Base-by-base conservation (phyloP, 2,113 vertebrate species). In the Dolichallabes microphthalmus region DNA sequence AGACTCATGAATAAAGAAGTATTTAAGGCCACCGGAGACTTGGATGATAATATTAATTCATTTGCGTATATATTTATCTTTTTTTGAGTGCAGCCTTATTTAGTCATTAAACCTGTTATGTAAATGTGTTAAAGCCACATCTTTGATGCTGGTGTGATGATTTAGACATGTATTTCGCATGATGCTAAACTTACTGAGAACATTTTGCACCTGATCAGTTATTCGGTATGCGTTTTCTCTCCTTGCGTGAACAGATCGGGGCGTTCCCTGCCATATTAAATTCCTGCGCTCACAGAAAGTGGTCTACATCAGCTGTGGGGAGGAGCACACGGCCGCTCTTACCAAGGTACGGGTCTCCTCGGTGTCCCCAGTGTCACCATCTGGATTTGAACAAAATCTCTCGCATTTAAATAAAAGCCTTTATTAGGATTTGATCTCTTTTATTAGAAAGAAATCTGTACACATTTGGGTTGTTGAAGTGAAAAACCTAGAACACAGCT, bases 251-350 rank as follows among this genome's bases (percentile, higher is more conserved):
- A 35, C 92, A 99, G 98, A 98, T 91, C 95, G 97, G 20, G 96
- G 97, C n/a, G 96, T 97, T 57, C 97, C 97, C 0, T 99, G 97
- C 87, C 97, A 98, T 3, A 97, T 99, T 89, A 99, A 99, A 88
- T 96, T 98, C 87, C 88, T 99, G 88, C 91, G 98, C 71, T 96
- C 95, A 68, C 98, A 99, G 85, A 98, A 98, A 89, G 97, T 99
- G 14, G 97, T 99, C 86, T 97, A 98, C 90, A 98, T 99, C 91
- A 97, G 97, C 90, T 99, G 98, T 93, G 97, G 97, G 80, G 96
- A 96, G 61, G 96, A 97, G 5, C 97, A 98, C 73, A 98, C 97
- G 0, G 96, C 97, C 52, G 95, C 96, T n/a, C 92, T 98, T 77
- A 99, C 98, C 82, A 99, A 99, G 96, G 98, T 99, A 95, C 90